phyloP scores from a whole-genome alignment of 2,113 vertebrate genomes.

The Seriola quinqueradiata region DNA sequence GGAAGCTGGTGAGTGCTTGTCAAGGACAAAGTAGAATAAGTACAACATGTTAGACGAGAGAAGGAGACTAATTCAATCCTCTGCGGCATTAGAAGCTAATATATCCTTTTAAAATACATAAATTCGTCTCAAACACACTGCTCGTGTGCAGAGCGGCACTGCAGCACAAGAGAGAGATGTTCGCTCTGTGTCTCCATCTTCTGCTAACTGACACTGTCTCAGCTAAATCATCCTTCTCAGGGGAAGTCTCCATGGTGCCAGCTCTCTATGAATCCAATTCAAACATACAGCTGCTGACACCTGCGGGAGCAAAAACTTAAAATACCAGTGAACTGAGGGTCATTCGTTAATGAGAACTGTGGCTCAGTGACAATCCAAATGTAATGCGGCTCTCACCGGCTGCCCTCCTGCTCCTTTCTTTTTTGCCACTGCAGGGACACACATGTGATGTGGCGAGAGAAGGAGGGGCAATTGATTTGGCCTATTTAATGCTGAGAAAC shows the following conservation, averaged over 20 bases:
- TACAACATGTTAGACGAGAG: neutral
- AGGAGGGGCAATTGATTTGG: constrained; percentile 55
- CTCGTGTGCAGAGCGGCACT: neutral
- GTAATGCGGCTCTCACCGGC: constrained; percentile 10
- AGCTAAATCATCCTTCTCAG: constrained; percentile 20
- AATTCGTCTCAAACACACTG: neutral
- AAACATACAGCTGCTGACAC: constrained; percentile 26
- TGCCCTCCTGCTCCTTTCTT: neutral
- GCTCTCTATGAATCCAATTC: constrained; percentile 38
- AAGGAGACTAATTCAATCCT: neutral
- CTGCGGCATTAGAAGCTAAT: neutral
- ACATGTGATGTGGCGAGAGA: constrained; percentile 17
- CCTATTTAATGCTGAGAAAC: constrained; percentile 56
- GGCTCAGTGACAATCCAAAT: constrained; percentile 8
- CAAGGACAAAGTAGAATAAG: constrained; percentile 83
- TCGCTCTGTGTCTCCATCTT: constrained; percentile 7
- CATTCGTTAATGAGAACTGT: constrained; percentile 42
- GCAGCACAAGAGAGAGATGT: constrained; percentile 4
- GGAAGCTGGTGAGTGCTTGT: constrained; percentile 87
- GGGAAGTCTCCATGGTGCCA: constrained; percentile 12
- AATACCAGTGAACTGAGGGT: constrained; percentile 31
- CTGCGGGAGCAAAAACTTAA: constrained; percentile 15
- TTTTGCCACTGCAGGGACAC: neutral
- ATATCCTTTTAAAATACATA: neutral
- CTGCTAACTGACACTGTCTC: constrained; percentile 36